phyloP scores from a whole-genome alignment of 2,113 vertebrate genomes.

The Aldabrachelys gigantea region DNA sequence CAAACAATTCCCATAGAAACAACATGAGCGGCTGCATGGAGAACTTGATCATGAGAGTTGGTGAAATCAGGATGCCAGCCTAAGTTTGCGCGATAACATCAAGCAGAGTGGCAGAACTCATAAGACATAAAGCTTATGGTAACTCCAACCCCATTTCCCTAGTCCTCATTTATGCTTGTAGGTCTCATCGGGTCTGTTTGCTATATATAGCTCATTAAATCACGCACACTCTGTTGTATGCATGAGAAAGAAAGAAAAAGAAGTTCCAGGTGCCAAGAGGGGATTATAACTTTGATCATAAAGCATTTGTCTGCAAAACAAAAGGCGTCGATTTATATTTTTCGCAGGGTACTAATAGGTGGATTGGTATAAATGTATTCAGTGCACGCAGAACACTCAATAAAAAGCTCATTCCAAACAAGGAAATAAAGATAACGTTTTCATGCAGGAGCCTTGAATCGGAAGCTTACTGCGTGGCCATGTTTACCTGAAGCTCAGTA shows the following conservation, averaged over 20 bases:
- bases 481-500: not conserved
- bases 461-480: accelerated
- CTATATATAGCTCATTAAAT: conserved; percentile 32
- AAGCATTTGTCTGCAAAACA: conserved; percentile 38
- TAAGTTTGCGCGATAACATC: not conserved
- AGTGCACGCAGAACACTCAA: conserved; percentile 28
- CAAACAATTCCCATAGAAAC: not conserved
- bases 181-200: not conserved
- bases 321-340: conserved; percentile 53
- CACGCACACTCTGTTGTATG: not conserved
- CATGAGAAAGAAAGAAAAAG: conserved; percentile 33
- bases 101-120: not conserved
- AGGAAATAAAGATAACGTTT: conserved; percentile 2
- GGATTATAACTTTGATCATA: not conserved
- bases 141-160: not conserved
- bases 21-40: not conserved
- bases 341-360: conserved; percentile 60
- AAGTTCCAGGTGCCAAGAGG: not conserved
- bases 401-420: conserved; percentile 13
- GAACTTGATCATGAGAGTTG: not conserved
- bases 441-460: not conserved
- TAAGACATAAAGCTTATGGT: not conserved
- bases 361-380: conserved; percentile 50
- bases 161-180: not conserved
- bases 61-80: not conserved